These are phyloP conservation scores for Gryllus longicercus DNA, from an alignment of 2,888 invertebrate genomes.

Conservation along the genomic window DNA sequence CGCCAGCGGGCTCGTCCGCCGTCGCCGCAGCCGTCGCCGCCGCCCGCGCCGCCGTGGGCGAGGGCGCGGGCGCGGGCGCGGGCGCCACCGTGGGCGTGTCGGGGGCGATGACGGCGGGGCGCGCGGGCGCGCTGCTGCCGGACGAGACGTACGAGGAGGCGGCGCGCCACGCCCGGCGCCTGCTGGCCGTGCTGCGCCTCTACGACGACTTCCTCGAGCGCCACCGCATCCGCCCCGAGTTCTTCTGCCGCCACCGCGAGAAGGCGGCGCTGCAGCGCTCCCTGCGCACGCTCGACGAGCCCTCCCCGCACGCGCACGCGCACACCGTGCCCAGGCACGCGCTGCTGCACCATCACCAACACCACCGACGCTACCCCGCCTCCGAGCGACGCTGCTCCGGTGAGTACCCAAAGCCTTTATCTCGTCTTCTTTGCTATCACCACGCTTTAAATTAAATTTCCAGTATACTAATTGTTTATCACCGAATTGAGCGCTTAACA, in stretches of 20 bases:
- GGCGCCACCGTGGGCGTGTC: not conserved
- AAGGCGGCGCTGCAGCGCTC: slow-evolving; percentile 51
- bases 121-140: slow-evolving; percentile 63
- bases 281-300: slow-evolving; percentile 43
- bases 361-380: not conserved
- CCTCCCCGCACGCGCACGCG: not conserved
- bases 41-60: not conserved
- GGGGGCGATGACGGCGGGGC: slow-evolving; percentile 3
- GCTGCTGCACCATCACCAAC: not conserved
- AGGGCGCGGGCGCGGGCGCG: not conserved
- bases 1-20: not conserved
- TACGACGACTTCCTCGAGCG: slow-evolving; percentile 62
- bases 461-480: no score
- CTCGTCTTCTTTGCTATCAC: no score
- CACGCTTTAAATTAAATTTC: no score
- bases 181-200: slow-evolving; percentile 53
- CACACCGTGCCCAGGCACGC: not conserved
- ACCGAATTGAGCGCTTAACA: no score
- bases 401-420: not conserved
- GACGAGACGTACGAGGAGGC: slow-evolving; percentile 75
- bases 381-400: slow-evolving; percentile 30
- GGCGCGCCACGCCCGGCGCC: slow-evolving; percentile 44
- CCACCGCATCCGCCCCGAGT: slow-evolving; percentile 69
- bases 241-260: slow-evolving; percentile 69
- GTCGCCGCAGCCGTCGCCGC: not conserved